Conservation (phyloP, 2,888 invertebrate genomes). For the Euplexia lucipara region DNA sequence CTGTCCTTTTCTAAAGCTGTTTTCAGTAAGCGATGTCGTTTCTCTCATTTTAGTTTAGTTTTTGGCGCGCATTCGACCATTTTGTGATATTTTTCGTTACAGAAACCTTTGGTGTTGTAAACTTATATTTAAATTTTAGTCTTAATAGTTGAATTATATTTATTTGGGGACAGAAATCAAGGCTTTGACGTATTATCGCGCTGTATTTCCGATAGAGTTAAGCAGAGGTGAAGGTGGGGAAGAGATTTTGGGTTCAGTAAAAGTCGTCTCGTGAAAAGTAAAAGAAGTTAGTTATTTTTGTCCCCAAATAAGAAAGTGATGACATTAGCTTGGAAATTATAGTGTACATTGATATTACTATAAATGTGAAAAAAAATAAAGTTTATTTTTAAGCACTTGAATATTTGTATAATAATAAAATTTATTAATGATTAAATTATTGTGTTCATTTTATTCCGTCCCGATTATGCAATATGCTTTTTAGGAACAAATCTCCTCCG, state of each 20-base stretch:
- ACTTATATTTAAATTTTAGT: constrained; percentile 1
- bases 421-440: constrained; percentile 53
- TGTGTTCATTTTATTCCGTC: constrained; percentile 12
- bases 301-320: constrained; percentile 25
- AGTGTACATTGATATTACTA: constrained; percentile 39
- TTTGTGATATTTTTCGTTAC: not conserved
- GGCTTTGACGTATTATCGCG: not conserved
- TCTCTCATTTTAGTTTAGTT: no score
- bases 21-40: no score
- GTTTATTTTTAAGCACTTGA: constrained; percentile 62
- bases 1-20: no score
- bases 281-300: no score
- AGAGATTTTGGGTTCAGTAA: no score
- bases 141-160: constrained; percentile 18
- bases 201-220: no score
- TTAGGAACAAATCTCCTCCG: no score
- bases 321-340: constrained; percentile 45
- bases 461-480: no score
- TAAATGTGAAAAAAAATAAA: constrained; percentile 44
- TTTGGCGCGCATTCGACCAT: no score
- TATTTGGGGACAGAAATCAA: constrained; percentile 26
- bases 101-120: not conserved
- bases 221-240: no score
- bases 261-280: no score
- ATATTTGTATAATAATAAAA: constrained; percentile 62